Evolutionary conservation across 2,797 vertebrate genomes (phyloP).

Genomic region (Lacerta viridis): DNA sequence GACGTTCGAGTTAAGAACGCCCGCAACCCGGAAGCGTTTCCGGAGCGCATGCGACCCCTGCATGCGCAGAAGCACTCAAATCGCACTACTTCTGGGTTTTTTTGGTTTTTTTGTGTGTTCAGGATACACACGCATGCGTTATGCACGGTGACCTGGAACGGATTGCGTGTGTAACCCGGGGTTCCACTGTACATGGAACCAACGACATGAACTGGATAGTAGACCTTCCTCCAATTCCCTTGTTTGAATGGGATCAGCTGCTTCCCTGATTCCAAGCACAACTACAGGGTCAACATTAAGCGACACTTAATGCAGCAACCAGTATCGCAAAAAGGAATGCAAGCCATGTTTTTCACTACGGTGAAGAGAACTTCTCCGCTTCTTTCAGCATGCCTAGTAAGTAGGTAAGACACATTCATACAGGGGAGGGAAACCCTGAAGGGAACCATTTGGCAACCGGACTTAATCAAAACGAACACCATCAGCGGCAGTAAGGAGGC

Average conservation of each 20-base stretch:
- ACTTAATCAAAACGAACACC: neutral
- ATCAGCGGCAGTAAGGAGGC: conserved; percentile 17
- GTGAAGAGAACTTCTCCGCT: conserved; percentile 37
- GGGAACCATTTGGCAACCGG: conserved; percentile 46
- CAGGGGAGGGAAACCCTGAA: conserved; percentile 32
- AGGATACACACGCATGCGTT: too few relatives aligned
- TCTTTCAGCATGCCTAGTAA: conserved; percentile 51
- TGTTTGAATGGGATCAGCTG: neutral
- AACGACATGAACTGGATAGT: neutral
- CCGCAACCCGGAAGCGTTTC: too few relatives aligned
- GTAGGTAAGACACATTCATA: conserved; percentile 40
- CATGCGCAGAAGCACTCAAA: too few relatives aligned
- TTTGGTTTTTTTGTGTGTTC: too few relatives aligned
- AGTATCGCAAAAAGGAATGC: conserved; percentile 48
- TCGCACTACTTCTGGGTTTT: too few relatives aligned
- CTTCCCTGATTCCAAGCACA: neutral
- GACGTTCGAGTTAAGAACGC: too few relatives aligned
- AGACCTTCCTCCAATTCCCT: conserved; percentile 28
- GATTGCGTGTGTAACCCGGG: too few relatives aligned
- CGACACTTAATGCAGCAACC: conserved; percentile 14
- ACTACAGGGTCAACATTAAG: neutral
- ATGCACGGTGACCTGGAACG: too few relatives aligned
- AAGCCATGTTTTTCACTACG: conserved; percentile 40
- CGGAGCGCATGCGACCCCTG: too few relatives aligned
- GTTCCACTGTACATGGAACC: too few relatives aligned